phyloP scores from a whole-genome alignment of 2,113 vertebrate genomes.

The Aleadryas rufinucha region DNA sequence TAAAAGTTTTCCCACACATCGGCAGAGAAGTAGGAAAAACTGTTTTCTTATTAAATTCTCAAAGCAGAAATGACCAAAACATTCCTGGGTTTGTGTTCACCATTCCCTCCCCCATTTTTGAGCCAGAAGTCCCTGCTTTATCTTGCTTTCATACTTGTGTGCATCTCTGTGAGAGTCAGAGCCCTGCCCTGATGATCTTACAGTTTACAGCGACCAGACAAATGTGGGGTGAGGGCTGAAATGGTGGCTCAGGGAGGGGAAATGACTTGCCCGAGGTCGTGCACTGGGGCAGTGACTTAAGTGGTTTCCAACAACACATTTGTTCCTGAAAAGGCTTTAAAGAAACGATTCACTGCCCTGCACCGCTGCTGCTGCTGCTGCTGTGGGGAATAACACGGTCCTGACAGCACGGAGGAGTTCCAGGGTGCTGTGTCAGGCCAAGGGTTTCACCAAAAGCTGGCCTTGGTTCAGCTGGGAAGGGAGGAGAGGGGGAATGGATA shows the following conservation, averaged over 20 bases:
- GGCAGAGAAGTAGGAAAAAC: not conserved
- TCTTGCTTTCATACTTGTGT: not conserved
- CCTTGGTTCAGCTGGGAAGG: not conserved
- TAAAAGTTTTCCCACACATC: conserved; percentile 41
- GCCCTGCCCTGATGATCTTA: conserved; percentile 12
- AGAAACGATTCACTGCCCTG: not conserved
- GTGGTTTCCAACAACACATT: not conserved
- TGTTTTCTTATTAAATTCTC: conserved; percentile 2
- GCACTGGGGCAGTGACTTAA: conserved; percentile 21
- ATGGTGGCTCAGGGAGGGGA: not conserved
- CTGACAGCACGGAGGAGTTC: not conserved
- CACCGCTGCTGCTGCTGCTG: not conserved
- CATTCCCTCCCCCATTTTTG: not conserved
- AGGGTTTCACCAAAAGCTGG: not conserved
- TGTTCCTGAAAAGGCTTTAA: not conserved
- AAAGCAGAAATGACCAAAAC: not conserved
- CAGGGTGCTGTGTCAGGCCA: not conserved
- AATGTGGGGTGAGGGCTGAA: not conserved
- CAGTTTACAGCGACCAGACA: not conserved
- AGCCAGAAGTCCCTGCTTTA: not conserved
- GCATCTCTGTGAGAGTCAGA: not conserved
- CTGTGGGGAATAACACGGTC: not conserved
- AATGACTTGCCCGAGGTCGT: not conserved
- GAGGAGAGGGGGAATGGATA: not conserved
- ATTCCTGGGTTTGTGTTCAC: conserved; percentile 37